Percentiles rank a stretch among this genome's conserved stretches.
Evolutionary conservation across 2,797 vertebrate genomes (phyloP).

Genomic region (Siniperca scherzeri): DNA sequence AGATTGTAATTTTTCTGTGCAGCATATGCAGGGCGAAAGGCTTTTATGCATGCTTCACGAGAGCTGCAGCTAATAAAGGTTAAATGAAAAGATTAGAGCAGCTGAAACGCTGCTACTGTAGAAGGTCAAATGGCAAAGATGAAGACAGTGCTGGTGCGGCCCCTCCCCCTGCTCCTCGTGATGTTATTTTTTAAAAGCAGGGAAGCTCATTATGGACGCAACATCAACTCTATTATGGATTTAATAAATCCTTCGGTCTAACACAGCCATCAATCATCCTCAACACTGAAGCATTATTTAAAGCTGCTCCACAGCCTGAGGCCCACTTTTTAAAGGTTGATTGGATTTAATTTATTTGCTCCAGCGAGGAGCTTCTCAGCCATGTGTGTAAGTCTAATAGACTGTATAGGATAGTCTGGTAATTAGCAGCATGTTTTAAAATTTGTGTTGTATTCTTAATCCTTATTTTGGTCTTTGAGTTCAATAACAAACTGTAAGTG

Average conservation of each 20-base stretch:
- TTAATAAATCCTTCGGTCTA: conserved; percentile 59
- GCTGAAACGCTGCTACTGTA: neutral
- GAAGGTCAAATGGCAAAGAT: conserved; percentile 39
- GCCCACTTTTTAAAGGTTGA: conserved; percentile 54
- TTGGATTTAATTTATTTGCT: conserved; percentile 64
- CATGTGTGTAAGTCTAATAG: neutral
- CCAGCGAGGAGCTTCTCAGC: conserved; percentile 15
- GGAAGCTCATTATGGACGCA: conserved; percentile 62
- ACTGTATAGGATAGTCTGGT: conserved; percentile 10
- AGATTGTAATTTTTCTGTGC: conserved; percentile 17
- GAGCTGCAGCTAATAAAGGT: conserved; percentile 49
- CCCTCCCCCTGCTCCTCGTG: neutral
- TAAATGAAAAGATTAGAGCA: conserved; percentile 48
- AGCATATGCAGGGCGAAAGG: neutral
- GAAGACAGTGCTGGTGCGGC: conserved; percentile 9
- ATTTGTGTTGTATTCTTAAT: conserved; percentile 11
- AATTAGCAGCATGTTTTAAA: conserved; percentile 18
- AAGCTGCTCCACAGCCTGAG: conserved; percentile 33
- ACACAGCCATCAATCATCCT: conserved; percentile 63
- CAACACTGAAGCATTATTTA: conserved; percentile 48
- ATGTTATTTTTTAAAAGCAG: conserved; percentile 42
- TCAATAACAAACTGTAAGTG: neutral
- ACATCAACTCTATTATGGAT: conserved; percentile 67
- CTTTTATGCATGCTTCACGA: neutral
- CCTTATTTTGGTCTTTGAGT: conserved; percentile 12